phyloP scores from a whole-genome alignment of 2,888 invertebrate species.

The Dynastes hyllus region DNA sequence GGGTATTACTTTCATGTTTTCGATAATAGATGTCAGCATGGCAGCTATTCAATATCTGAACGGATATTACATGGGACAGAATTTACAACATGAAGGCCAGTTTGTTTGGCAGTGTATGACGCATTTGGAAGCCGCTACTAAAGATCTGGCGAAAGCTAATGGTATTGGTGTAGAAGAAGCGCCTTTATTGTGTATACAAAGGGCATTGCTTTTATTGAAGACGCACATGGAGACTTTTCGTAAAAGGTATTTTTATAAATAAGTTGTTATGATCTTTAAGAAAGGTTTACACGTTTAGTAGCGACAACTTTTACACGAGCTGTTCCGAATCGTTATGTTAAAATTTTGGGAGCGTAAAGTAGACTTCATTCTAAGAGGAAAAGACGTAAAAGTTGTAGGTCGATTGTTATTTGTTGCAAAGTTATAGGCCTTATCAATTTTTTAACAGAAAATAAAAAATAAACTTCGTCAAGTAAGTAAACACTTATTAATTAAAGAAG shows the following conservation, averaged over 20 bases:
- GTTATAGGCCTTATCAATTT: too few species aligned
- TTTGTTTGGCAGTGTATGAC: slow-evolving; percentile 96
- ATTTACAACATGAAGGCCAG: slow-evolving; percentile 92
- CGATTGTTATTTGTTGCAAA: too few species aligned
- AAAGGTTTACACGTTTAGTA: neutral
- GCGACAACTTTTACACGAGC: neutral
- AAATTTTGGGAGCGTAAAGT: too few species aligned
- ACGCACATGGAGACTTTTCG: slow-evolving; percentile 96
- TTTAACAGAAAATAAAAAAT: too few species aligned
- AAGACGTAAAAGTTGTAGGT: too few species aligned
- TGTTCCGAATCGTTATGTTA: too few species aligned
- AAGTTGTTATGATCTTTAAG: neutral
- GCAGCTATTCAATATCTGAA: slow-evolving; percentile 96
- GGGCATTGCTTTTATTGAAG: slow-evolving; percentile 89
- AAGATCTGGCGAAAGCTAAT: slow-evolving; percentile 75
- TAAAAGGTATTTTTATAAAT: slow-evolving; percentile 73
- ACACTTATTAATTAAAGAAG: too few species aligned
- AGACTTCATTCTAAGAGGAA: too few species aligned
- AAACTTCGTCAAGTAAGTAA: too few species aligned
- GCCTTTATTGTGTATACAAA: slow-evolving; percentile 90
- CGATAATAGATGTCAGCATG: slow-evolving; percentile 86
- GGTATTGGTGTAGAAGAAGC: slow-evolving; percentile 79
- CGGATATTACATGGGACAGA: slow-evolving; percentile 94
- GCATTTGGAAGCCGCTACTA: slow-evolving; percentile 88
- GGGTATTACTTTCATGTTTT: slow-evolving; percentile 4